Evolutionary conservation across 2,888 invertebrate species (phyloP), one percentile per base, ranked within the genome.

Genomic region (Xanthorhoe designata): DNA sequence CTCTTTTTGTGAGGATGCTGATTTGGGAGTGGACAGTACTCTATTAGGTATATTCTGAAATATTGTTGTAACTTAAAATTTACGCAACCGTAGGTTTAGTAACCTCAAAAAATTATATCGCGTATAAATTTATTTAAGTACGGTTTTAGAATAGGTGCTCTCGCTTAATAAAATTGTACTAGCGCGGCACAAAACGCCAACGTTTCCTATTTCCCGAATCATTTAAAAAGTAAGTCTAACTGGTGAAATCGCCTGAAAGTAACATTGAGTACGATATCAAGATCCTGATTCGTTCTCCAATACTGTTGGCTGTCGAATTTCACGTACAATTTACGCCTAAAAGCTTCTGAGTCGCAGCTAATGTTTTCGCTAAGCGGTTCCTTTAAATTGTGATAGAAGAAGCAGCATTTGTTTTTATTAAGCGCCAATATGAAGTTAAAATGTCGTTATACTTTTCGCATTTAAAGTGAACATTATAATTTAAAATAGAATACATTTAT

Each of bases 321-420:
- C 87, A 91, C 89, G 89, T 88, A 84, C 89, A 90, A 91, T 91
- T 92, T 92, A 84, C 88, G 83, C 82, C 84, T 82, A 85, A 91
- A 88, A 89, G 87, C 90, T 89, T 89, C 60, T 89, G 88, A 90
- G 87, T 86, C 90, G 81, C 78, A 78, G 86, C 86, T 90, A 91
- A 90, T 90, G 90, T 90, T 91, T 90, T 88, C 83, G 86, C 88
- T 90, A 86, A 91, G 89, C 90, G 86, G 87, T 88, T 87, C 85
- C 78, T 87, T 87, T 82, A 85, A 75, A 76, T 71, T 78, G 66
- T 74, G 63, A 77, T 76, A 76, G 74, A 73, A 53, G 66, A 13
- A 63, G 67, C 63, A 68, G 71, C 70, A 62, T 78, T 79, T 76
- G 69, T 72, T 75, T 78, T 75, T 68, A 72, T 78, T 77, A 81